Conservation (phyloP, 30 jellyfish, hydroid and myxozoan species). For the Aurelia sp. region DNA sequence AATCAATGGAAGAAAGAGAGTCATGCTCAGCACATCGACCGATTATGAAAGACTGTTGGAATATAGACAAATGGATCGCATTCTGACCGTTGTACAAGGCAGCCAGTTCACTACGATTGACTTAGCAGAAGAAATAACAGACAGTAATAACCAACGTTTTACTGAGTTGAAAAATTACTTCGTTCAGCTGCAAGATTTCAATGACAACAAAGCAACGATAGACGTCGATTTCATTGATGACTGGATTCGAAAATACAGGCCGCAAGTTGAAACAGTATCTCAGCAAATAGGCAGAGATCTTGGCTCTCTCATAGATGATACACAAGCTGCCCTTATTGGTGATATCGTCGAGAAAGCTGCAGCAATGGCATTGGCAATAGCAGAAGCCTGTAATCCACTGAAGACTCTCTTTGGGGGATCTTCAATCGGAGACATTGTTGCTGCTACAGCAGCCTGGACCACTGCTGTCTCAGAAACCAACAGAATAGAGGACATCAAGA, state of each 20-base stretch:
- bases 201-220: constrained; percentile 32
- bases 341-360: too few species aligned
- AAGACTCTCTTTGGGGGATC: constrained; percentile 35
- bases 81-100: constrained; percentile 24
- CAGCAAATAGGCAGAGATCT: too few species aligned
- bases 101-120: constrained; percentile 14
- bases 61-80: constrained; percentile 36
- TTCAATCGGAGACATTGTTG: constrained; percentile 23
- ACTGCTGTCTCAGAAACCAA: too few species aligned
- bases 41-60: constrained; percentile 16
- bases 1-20: constrained; percentile 14
- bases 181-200: constrained; percentile 27
- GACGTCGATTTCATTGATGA: constrained; percentile 17
- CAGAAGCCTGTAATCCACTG: constrained; percentile 57
- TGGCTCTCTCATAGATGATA: too few species aligned
- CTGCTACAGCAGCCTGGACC: constrained; percentile 9
- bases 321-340: too few species aligned
- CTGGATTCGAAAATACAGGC: too few species aligned
- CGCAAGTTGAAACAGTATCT: too few species aligned
- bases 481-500: too few species aligned
- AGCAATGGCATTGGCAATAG: constrained; percentile 21
- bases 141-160: constrained; percentile 37
- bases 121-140: constrained; percentile 20
- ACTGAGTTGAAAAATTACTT: constrained; percentile 43
- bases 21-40: constrained; percentile 20